phyloP scores from a whole-genome alignment of 1,140 invertebrate species.

The Hylaeus anthracinus region DNA sequence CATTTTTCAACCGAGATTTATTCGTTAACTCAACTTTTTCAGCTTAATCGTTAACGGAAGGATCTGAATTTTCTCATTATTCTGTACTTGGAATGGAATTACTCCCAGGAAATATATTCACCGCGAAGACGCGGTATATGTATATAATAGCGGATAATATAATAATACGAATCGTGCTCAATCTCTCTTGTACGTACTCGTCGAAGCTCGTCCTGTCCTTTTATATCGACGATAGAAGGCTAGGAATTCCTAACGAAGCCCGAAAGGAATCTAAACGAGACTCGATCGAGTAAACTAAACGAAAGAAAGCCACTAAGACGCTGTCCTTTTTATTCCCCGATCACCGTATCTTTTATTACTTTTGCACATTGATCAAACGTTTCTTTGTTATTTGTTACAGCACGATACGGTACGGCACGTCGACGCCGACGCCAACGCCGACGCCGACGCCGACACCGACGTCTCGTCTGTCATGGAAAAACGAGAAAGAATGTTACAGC shows the following conservation, averaged over 20 bases:
- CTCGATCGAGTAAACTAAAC: constrained; percentile 27
- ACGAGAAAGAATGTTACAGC: background rate
- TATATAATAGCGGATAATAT: background rate
- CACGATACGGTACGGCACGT: too few species aligned
- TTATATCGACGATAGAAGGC: background rate
- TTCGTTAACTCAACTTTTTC: background rate
- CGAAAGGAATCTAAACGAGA: constrained; percentile 28
- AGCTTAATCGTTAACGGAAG: background rate
- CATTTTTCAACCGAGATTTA: too few species aligned
- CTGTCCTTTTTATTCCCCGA: constrained; percentile 7
- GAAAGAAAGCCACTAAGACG: constrained; percentile 16
- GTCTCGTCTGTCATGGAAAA: constrained; percentile 16
- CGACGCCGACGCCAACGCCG: too few species aligned
- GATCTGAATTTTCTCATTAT: background rate
- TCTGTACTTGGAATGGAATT: background rate
- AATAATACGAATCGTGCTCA: background rate
- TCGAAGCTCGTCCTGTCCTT: background rate
- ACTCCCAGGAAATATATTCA: background rate
- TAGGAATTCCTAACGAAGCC: constrained; percentile 16
- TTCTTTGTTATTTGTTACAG: constrained; percentile 21
- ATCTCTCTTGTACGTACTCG: background rate
- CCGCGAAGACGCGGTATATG: background rate
- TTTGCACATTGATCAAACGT: constrained; percentile 41
- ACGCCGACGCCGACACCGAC: too few species aligned
- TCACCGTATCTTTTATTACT: constrained; percentile 35